Conservation (phyloP, 2,113 vertebrate genomes). For the Clarias macrocephalus region DNA sequence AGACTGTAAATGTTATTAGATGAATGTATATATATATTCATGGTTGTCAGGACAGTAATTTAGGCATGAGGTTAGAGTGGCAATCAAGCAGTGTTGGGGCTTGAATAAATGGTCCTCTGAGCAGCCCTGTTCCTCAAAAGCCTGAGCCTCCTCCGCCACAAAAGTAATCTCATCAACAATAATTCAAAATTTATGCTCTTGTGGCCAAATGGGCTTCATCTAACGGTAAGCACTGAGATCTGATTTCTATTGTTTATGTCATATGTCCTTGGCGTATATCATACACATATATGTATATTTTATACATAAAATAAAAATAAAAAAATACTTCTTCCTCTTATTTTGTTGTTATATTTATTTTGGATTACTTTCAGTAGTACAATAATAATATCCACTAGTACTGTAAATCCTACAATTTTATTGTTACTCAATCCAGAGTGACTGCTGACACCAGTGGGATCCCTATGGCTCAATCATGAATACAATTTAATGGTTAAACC, state of each 20-base stretch:
- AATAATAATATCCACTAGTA: background rate
- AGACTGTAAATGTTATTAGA: too few species aligned
- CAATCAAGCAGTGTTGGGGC: too few species aligned
- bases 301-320: background rate
- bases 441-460: background rate
- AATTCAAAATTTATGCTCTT: background rate
- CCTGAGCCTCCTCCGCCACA: too few species aligned
- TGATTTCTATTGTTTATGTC: too few species aligned
- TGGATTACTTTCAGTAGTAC: background rate
- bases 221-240: background rate
- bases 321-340: background rate
- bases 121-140: too few species aligned
- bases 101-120: too few species aligned
- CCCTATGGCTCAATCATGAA: background rate
- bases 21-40: too few species aligned
- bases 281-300: too few species aligned
- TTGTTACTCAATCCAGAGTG: background rate
- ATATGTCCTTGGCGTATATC: too few species aligned
- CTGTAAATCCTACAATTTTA: background rate
- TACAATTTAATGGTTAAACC: background rate
- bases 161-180: too few species aligned
- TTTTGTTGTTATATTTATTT: background rate
- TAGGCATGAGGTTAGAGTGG: too few species aligned
- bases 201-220: background rate
- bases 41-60: too few species aligned